Evolutionary conservation across 2,113 vertebrate genomes (phyloP).

Genomic region (Atractosteus spatula): DNA sequence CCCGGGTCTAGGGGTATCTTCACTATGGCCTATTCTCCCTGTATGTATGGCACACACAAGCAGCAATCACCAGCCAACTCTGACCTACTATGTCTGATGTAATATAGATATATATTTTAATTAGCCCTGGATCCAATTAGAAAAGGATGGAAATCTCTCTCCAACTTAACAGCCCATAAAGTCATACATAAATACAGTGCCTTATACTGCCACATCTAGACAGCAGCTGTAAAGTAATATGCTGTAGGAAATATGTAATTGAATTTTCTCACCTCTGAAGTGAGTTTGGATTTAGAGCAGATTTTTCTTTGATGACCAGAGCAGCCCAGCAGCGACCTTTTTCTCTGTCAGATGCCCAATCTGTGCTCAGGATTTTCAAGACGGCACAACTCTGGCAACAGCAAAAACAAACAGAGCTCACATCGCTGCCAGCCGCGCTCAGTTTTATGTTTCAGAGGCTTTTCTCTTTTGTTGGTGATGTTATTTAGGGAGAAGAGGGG

Average conservation of each 20-base stretch:
- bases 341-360: neutral
- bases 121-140: slow-evolving; percentile 31
- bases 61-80: slow-evolving; percentile 29
- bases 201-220: slow-evolving; percentile 19
- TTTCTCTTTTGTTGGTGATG: no score
- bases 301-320: slow-evolving; percentile 7
- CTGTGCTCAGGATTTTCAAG: no score
- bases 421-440: no score
- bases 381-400: no score
- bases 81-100: slow-evolving; percentile 35
- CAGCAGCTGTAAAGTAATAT: neutral
- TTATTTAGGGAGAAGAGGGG: no score
- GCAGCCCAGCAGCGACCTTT: neutral
- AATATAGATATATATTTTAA: slow-evolving; percentile 36
- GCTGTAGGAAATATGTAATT: slow-evolving; percentile 6
- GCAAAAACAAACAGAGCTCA: no score
- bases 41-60: slow-evolving; percentile 16
- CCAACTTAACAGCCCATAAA: slow-evolving; percentile 21
- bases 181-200: slow-evolving; percentile 30
- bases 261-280: slow-evolving; percentile 16
- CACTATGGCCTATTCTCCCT: no score
- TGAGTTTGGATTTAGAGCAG: neutral
- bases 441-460: no score
- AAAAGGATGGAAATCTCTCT: slow-evolving; percentile 11
- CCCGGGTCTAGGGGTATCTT: neutral